Evolutionary conservation across 2,797 vertebrate genomes (phyloP).

Genomic region (Otolemur crassicaudatus): DNA sequence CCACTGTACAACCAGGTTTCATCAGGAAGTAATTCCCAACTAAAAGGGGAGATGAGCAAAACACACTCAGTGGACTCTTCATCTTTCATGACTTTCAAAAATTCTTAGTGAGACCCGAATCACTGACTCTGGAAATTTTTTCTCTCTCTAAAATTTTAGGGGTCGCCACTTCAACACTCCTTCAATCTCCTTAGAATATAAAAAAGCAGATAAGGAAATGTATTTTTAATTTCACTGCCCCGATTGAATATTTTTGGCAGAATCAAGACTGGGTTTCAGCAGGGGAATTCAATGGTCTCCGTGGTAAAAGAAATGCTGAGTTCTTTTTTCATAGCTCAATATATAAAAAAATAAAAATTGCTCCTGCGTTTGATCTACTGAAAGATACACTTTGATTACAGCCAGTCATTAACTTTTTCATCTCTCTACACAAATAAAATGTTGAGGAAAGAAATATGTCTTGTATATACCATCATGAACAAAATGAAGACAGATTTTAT

Average conservation of each 20-base stretch:
- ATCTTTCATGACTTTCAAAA: slow-evolving; percentile 20
- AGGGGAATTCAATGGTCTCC: slow-evolving; percentile 44
- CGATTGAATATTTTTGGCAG: slow-evolving; percentile 54
- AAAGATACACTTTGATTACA: slow-evolving; percentile 49
- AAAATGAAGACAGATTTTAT: slow-evolving; percentile 60
- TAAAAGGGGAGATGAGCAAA: neutral
- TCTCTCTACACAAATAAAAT: slow-evolving; percentile 65
- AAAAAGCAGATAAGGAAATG: slow-evolving; percentile 44
- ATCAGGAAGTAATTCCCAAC: slow-evolving; percentile 12
- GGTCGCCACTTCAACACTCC: neutral
- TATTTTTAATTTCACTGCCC: slow-evolving; percentile 54
- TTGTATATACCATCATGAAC: neutral
- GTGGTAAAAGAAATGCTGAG: slow-evolving; percentile 50
- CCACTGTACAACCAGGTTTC: neutral
- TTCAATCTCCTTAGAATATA: neutral
- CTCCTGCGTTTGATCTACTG: slow-evolving; percentile 35
- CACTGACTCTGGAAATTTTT: neutral
- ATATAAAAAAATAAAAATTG: slow-evolving; percentile 48
- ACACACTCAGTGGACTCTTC: neutral
- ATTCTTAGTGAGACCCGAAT: slow-evolving; percentile 45
- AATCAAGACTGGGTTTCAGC: slow-evolving; percentile 21
- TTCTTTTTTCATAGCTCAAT: slow-evolving; percentile 34
- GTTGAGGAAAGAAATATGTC: slow-evolving; percentile 49
- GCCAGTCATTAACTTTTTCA: slow-evolving; percentile 53
- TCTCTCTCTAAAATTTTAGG: neutral